Percentiles rank a stretch among this genome's conserved stretches.
These are phyloP conservation scores for Axea sp. DNA, from an alignment of 2,888 invertebrate genomes.

Conservation along the genomic window DNA sequence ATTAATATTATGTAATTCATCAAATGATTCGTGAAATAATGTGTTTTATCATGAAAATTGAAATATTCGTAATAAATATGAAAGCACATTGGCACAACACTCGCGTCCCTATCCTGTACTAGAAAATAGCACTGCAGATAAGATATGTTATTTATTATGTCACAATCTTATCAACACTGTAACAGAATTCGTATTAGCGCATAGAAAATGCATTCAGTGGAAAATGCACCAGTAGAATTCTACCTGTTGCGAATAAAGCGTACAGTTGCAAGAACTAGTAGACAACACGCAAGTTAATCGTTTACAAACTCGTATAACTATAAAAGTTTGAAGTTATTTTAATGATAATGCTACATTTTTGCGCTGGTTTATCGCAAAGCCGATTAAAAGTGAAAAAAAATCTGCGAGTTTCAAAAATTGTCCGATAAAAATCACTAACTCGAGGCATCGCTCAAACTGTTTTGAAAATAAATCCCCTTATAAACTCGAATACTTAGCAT, in stretches of 20 bases:
- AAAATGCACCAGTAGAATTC: slow-evolving; percentile 26
- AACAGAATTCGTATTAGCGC: slow-evolving; percentile 19
- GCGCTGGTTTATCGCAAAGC: background rate
- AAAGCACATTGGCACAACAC: too few species aligned
- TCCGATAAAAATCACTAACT: too few species aligned
- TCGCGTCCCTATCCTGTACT: too few species aligned
- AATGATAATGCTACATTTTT: background rate
- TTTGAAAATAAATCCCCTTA: background rate
- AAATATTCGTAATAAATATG: too few species aligned
- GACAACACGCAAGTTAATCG: slow-evolving; percentile 2
- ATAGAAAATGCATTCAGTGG: background rate
- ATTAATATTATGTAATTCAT: too few species aligned
- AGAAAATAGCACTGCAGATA: slow-evolving; percentile 14
- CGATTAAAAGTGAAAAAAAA: too few species aligned
- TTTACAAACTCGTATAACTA: background rate
- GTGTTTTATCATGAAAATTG: too few species aligned
- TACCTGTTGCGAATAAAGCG: slow-evolving; percentile 22
- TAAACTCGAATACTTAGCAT: background rate
- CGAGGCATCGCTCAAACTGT: background rate
- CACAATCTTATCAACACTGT: slow-evolving; percentile 24
- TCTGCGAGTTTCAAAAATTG: too few species aligned
- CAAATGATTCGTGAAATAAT: too few species aligned
- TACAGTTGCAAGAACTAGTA: slow-evolving; percentile 10
- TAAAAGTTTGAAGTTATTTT: background rate
- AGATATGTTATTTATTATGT: slow-evolving; percentile 17